phyloP scores from a whole-genome alignment of 2,888 invertebrate genomes.

The Piscicola geometra region DNA sequence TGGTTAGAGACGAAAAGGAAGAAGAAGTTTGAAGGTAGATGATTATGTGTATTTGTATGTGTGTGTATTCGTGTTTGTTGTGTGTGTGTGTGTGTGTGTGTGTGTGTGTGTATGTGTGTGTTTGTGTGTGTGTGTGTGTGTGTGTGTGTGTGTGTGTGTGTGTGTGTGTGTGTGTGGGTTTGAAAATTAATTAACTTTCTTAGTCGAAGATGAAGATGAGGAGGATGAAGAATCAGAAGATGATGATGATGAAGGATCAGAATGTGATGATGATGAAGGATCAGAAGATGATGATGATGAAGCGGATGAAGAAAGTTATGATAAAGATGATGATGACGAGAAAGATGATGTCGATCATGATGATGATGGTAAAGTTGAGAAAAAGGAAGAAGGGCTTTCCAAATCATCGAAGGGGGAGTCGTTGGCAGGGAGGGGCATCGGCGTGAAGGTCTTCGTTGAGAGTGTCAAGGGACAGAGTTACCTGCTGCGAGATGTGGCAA shows the following conservation, averaged over 20 bases:
- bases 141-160: too few species aligned
- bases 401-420: conserved; percentile 1
- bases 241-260: conserved; percentile 8
- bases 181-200: too few species aligned
- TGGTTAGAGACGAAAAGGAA: too few species aligned
- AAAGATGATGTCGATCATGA: background rate
- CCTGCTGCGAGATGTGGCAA: background rate
- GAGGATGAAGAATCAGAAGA: conserved; percentile 8
- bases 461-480: background rate
- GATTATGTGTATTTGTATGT: too few species aligned
- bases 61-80: too few species aligned
- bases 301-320: conserved; percentile 13
- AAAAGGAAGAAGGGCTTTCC: background rate
- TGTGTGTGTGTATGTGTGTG: too few species aligned
- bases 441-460: background rate
- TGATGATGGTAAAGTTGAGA: background rate
- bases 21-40: too few species aligned
- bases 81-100: too few species aligned
- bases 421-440: too few species aligned
- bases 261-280: conserved; percentile 16
- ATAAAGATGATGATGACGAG: background rate
- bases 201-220: conserved; percentile 13
- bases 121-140: too few species aligned
- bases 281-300: conserved; percentile 20
- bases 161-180: too few species aligned